Evolutionary conservation across 2,888 invertebrate species (phyloP), one percentile per base, ranked within the genome.

Genomic region (Trichogramma evanescens): DNA sequence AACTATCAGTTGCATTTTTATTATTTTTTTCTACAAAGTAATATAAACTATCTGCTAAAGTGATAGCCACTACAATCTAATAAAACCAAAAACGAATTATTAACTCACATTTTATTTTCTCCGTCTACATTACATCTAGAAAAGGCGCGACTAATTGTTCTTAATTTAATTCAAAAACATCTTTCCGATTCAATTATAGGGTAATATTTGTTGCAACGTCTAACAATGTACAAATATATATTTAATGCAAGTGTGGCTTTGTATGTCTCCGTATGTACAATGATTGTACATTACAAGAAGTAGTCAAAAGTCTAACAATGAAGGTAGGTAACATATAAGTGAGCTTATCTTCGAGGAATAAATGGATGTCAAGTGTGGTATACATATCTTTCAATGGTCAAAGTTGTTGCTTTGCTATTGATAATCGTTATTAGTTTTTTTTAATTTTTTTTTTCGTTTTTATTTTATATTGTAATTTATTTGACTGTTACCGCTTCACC

Each of bases 301-400:
- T 46, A 48, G 7, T 58, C 13, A 45, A 38, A 52, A n/a, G 8
- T 61, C 56, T 45, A 63, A 61, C 56, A 48, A 59, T n/a, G 10
- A 42, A 50, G 9, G n/a, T 10, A 52, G 49, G 56, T 62, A 68
- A 40, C 59, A 67, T 71, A 68, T 68, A 65, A 26, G 26, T 66
- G 66, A 66, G 64, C 68, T 67, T 66, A 66, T 68, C 65, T 68
- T 70, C 65, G 67, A 70, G 66, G 63, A 64, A 67, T 26, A 26
- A 61, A 69, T 72, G 73, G 69, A 52, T 58, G 61, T 63, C 62
- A 66, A 63, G 58, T 60, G 52, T 62, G 64, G 61, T 52, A 48
- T 63, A 63, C 61, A 59, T 59, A 62, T 61, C 63, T 66, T 63
- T 64, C 61, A 66, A 58, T 56, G 59, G 64, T 63, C 61, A 61